Base-by-base conservation (phyloP, 2,888 invertebrate species). In the Dichetophora obliterata region DNA sequence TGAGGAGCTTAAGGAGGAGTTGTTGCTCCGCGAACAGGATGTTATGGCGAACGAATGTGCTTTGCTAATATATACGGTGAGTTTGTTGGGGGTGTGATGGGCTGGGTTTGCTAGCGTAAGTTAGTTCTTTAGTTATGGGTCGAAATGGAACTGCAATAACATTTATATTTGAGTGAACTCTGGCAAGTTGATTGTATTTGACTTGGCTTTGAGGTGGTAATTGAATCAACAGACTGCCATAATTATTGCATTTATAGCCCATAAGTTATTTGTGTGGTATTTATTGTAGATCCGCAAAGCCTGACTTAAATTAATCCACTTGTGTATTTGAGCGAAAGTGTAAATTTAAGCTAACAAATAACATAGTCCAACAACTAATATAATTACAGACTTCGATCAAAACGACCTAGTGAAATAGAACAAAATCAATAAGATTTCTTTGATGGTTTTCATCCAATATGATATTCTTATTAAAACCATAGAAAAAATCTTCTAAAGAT, bases 21-120 rank as follows among this genome's bases (percentile, higher is more conserved):
- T 96, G 61, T 91, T 94, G 63, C 89, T 90, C 22, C 89, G 93
- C 3, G 88, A 96, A 43, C 92, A 92, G 83, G 90, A 90, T 6
- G 92, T 96, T 71, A 92, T 91, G 9, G 91, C 93, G 37, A 96
- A 96, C 85, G 95, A 96, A 88, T 96, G 96, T 86, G 95, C 95
- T 85, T 93, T 94, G 31, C 90, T 96, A 75, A 95, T 96, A 77
- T 96, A 94, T 85, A 97, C 96, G 75, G 95, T 95, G 90, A 91
- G 91, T n/a, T 37, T 16, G 43, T 8, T 22, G 54, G 9, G n/a
- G 61, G 22, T 59, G 59, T 27, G 31, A 16, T 43, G n/a, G 1
- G 5, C 9, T 1, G 19, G 16, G 66, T 37, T 3, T n/a, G 37
- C 5, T 59, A 8, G 31, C n/a, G n/a, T n/a, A 31, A 3, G 31